phyloP scores from a whole-genome alignment of 2,888 invertebrate genomes.

The Nephrotoma flavescens region DNA sequence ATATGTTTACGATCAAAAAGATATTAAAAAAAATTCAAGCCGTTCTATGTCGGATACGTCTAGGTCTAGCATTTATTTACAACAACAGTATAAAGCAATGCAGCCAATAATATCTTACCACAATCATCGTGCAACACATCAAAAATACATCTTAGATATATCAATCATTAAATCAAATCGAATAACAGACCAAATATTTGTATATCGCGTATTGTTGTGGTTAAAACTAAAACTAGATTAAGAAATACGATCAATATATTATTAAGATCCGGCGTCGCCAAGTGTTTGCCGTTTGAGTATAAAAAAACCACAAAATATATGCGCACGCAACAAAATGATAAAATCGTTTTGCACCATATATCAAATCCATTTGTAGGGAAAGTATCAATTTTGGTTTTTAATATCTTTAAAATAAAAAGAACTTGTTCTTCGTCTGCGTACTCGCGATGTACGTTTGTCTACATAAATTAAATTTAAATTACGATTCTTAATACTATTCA shows the following conservation, averaged over 20 bases:
- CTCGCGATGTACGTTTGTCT: background rate
- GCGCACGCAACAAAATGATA: background rate
- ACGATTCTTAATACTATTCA: background rate
- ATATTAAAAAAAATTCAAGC: background rate
- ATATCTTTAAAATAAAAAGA: background rate
- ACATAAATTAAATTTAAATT: background rate
- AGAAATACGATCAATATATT: background rate
- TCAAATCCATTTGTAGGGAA: background rate
- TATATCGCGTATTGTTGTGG: background rate
- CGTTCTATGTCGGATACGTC: background rate
- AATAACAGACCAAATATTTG: background rate
- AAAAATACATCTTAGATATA: background rate
- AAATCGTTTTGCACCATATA: too few relatives aligned
- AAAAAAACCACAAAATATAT: background rate
- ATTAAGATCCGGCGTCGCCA: background rate
- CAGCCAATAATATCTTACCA: background rate
- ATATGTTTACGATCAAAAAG: background rate
- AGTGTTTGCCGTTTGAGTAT: background rate
- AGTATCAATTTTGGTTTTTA: background rate
- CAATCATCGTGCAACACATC: background rate
- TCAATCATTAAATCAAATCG: background rate
- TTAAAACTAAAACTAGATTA: background rate
- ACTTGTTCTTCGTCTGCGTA: background rate
- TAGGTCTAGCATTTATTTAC: background rate
- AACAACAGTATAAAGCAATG: background rate